Evolutionary conservation across 2,888 invertebrate genomes (phyloP), one percentile per base, ranked within the genome.

Genomic region (Eupithecia centaureata): DNA sequence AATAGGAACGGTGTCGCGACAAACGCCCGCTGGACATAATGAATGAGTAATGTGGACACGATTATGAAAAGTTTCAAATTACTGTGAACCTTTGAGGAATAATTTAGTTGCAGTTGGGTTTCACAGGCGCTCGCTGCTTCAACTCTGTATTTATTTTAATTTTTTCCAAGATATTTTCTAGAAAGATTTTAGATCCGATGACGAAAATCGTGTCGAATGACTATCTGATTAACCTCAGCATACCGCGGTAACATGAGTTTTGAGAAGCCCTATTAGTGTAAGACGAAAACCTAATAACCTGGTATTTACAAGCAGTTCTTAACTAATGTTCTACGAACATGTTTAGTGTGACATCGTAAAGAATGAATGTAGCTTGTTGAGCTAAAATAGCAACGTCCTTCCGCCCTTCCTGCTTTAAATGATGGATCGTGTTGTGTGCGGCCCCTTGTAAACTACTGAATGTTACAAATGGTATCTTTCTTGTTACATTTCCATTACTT

Each of bases 21-120:
- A 85, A 89, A 92, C 90, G 90, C 57, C 57, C 33, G 64, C 73
- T 85, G 87, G 71, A 91, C 90, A 88, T 86, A 78, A 79, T 84
- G 81, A 69, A 91, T 92, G 91, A 92, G 91, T 92, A 89, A 83
- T 92, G 91, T 92, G 92, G 90, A 87, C 91, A 91, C 84, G 86
- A 89, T 92, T 90, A 90, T 89, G 91, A 88, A 89, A 89, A 88
- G 47, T 63, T 66, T 66, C 52, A 59, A 86, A 85, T 87, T 59
- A 67, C 58, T 28, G 56, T 56, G 18, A 30, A 42, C 38, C 56
- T 38, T 38, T 18, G 22, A 63, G 52, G 56, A 63, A 63, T 51
- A 60, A 33, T 27, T 27, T 27, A 52, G 15, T 47, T 22, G 10
- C 47, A 2, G 47, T 22, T 47, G 47, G 22, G 22, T 22, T 47